These are phyloP conservation scores for Melanotaenia nigrans DNA, from an alignment of 2,797 vertebrate genomes.

Conservation along the genomic window DNA sequence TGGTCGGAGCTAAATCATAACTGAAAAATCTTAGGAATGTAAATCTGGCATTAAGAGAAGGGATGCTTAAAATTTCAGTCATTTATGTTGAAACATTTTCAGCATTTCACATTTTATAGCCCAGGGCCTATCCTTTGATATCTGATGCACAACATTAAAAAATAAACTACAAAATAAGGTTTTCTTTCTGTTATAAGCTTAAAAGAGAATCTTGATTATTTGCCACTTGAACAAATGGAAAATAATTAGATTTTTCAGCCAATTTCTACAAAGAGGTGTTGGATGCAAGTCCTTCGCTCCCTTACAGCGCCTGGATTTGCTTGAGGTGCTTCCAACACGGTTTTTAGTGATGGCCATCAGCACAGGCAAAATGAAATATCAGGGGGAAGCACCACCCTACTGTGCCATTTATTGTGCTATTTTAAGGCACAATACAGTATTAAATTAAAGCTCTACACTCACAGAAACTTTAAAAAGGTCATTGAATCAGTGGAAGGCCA, in stretches of 20 bases:
- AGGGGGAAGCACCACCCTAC: conserved; percentile 40
- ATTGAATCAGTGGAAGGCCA: conserved; percentile 67
- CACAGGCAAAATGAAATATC: conserved; percentile 42
- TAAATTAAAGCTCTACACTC: conserved; percentile 57
- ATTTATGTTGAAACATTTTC: conserved; percentile 1
- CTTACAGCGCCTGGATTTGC: conserved; percentile 19
- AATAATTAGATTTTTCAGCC: not conserved
- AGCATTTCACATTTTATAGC: not conserved
- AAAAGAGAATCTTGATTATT: not conserved
- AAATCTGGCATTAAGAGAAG: conserved; percentile 10
- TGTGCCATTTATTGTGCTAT: conserved; percentile 48
- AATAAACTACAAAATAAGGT: no score
- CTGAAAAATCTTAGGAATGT: conserved; percentile 49
- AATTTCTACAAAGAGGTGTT: conserved; percentile 9
- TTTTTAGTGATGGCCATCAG: conserved; percentile 28
- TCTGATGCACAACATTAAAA: not conserved
- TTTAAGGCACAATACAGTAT: conserved; percentile 60
- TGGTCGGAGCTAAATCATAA: conserved; percentile 37
- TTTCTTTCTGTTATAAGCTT: not conserved
- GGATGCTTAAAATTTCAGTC: conserved; percentile 5
- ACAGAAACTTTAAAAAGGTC: conserved; percentile 50
- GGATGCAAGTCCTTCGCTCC: conserved; percentile 8
- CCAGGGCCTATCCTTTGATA: not conserved
- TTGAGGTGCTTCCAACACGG: conserved; percentile 30
- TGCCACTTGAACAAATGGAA: conserved; percentile 4